These are phyloP conservation scores for Drosophila paramelanica DNA, from an alignment of 2,888 invertebrate genomes.

Conservation along the genomic window DNA sequence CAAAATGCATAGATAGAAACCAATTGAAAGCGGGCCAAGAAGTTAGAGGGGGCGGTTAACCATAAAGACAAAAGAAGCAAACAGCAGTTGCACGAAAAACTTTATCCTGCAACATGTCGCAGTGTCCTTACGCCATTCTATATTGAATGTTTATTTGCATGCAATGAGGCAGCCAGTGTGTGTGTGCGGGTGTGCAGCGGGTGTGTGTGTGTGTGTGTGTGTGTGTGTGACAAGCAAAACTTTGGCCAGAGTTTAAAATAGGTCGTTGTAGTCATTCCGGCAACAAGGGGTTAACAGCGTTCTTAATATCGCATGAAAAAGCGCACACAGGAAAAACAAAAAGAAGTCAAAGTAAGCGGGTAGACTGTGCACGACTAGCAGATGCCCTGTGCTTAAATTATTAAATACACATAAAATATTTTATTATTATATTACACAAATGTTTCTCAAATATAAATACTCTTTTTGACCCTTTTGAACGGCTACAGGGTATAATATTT, in stretches of 20 bases:
- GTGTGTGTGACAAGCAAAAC: constrained; percentile 36
- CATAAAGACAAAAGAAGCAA: constrained; percentile 20
- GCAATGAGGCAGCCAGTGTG: constrained; percentile 45
- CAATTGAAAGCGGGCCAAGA: constrained; percentile 53
- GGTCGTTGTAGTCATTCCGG: constrained; percentile 42
- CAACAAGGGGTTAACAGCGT: constrained; percentile 71
- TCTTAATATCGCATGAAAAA: constrained; percentile 68
- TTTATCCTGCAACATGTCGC: constrained; percentile 64
- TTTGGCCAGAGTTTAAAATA: constrained; percentile 48
- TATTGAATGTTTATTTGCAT: constrained; percentile 80
- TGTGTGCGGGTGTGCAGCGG: constrained; percentile 4
- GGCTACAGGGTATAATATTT: no score
- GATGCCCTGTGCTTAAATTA: no score
- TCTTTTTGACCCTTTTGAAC: no score
- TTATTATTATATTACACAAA: no score
- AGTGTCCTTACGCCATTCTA: constrained; percentile 38
- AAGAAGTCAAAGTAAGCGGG: neutral
- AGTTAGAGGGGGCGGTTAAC: neutral
- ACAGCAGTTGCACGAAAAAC: constrained; percentile 36
- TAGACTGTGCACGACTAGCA: no score
- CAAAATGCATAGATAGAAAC: constrained; percentile 78
- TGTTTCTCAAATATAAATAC: no score
- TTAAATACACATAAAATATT: no score
- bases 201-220: constrained; percentile 20
- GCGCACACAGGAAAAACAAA: constrained; percentile 6